A percentile compares a stretch with the other conserved stretches of the same genome.
phyloP scores from a whole-genome alignment of 2,797 vertebrate species.

The Prunella strophiata region DNA sequence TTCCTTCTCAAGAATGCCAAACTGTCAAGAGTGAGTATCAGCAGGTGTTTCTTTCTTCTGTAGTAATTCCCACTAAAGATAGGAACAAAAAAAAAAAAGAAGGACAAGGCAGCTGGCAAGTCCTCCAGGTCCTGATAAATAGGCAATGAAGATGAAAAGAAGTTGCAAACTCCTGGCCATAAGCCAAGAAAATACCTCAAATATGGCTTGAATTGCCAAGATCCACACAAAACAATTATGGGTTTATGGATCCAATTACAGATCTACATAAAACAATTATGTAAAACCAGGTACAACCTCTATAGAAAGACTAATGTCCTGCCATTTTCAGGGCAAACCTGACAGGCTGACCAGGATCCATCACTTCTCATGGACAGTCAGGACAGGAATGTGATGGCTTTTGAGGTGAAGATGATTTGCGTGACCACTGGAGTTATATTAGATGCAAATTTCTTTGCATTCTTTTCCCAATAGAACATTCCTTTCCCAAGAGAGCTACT shows the following conservation, averaged over 20 bases:
- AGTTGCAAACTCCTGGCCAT: not conserved
- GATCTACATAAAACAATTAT: not conserved
- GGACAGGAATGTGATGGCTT: fast-evolving
- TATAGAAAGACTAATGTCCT: not conserved
- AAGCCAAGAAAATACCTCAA: not conserved
- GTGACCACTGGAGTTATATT: not conserved
- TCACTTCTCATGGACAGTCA: not conserved
- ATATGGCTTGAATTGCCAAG: not conserved
- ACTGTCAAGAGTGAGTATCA: not conserved
- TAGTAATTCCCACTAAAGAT: not conserved
- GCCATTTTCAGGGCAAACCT: not conserved
- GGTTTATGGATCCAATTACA: not conserved
- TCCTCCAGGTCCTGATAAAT: not conserved
- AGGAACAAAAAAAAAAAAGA: not conserved
- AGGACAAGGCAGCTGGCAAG: not conserved
- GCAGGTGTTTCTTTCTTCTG: not conserved
- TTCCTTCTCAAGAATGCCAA: not conserved
- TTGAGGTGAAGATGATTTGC: not conserved
- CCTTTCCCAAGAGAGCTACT: not conserved
- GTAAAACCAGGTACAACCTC: not conserved
- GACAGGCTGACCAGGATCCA: not conserved
- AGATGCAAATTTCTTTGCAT: not conserved
- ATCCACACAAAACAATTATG: not conserved
- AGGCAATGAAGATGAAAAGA: not conserved
- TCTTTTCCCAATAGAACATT: not conserved